Conservation (phyloP, 2,888 invertebrate species). For the Epiblema foenella region DNA sequence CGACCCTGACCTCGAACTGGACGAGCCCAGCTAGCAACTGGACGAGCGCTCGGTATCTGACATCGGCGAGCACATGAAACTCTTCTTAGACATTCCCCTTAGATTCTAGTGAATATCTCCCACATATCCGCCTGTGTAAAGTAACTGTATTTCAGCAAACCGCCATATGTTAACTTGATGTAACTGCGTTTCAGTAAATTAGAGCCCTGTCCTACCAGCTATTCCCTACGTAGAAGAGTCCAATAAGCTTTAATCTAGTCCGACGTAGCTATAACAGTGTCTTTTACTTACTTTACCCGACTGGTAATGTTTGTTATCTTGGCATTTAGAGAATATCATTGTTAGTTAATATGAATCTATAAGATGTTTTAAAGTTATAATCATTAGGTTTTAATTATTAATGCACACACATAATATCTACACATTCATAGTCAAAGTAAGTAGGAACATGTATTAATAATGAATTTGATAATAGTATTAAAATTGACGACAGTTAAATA, state of each 20-base stretch:
- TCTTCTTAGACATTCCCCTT: slow-evolving; percentile 85
- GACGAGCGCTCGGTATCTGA: slow-evolving; percentile 83
- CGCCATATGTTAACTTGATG: background rate
- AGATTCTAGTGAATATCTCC: slow-evolving; percentile 70
- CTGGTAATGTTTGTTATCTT: slow-evolving; percentile 2
- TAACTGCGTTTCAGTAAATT: slow-evolving; percentile 10
- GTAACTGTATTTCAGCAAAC: slow-evolving; percentile 10
- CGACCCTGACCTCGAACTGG: slow-evolving; percentile 49
- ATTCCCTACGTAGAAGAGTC: slow-evolving; percentile 11
- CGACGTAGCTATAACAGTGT: slow-evolving; percentile 10
- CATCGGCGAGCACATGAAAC: slow-evolving; percentile 82
- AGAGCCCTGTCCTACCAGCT: slow-evolving; percentile 2
- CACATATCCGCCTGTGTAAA: slow-evolving; percentile 32
- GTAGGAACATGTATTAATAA: background rate
- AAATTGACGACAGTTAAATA: background rate
- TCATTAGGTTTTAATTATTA: slow-evolving; percentile 9
- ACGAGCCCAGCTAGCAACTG: slow-evolving; percentile 83
- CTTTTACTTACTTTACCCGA: slow-evolving; percentile 1
- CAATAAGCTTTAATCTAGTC: slow-evolving; percentile 26
- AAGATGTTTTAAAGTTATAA: slow-evolving; percentile 6
- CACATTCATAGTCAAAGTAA: slow-evolving; percentile 9
- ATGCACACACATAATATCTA: slow-evolving; percentile 21
- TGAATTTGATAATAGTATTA: background rate
- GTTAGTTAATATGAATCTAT: slow-evolving; percentile 7
- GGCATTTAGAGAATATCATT: slow-evolving; percentile 12